phyloP scores from a whole-genome alignment of 2,113 vertebrate genomes.

The Neofelis nebulosa region DNA sequence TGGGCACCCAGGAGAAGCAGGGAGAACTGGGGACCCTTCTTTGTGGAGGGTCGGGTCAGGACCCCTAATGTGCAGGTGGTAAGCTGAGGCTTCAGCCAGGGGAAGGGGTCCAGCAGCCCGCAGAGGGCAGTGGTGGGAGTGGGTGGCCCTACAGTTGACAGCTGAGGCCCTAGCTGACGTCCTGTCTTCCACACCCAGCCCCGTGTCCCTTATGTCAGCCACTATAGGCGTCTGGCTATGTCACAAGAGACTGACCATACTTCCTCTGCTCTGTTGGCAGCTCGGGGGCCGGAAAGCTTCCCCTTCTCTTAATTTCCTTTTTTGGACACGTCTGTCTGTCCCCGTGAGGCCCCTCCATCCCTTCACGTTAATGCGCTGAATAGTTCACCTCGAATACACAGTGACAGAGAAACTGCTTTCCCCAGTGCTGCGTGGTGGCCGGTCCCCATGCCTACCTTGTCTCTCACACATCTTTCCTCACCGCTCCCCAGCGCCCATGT shows the following conservation, averaged over 20 bases:
- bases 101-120: neutral
- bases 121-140: neutral
- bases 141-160: neutral
- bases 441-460: neutral
- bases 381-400: neutral
- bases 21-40: neutral
- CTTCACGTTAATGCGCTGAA: neutral
- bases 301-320: slow-evolving; percentile 9
- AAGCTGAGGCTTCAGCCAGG: neutral
- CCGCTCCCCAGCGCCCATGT: neutral
- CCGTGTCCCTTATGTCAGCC: neutral
- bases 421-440: too few relatives aligned
- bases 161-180: neutral
- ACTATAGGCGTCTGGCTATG: neutral
- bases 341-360: neutral
- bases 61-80: neutral
- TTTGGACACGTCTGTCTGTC: neutral
- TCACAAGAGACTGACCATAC: slow-evolving; percentile 42
- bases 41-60: neutral
- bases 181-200: neutral
- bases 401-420: neutral
- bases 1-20: neutral
- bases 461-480: neutral
- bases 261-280: neutral
- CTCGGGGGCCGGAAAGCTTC: neutral